phyloP scores from a whole-genome alignment of 2,113 vertebrate species.

The Thamnophis sirtalis region DNA sequence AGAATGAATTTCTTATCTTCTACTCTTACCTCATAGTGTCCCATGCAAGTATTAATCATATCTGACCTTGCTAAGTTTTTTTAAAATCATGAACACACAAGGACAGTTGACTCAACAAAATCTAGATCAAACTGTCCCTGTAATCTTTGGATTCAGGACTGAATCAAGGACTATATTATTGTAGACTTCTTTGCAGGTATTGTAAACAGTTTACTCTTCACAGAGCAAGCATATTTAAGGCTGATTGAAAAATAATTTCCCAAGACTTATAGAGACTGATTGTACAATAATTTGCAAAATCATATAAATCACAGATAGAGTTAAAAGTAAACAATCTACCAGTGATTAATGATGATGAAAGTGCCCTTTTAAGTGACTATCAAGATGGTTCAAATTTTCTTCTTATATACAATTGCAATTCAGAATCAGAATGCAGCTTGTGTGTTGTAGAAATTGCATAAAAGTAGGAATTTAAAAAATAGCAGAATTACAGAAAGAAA shows the following conservation, averaged over 20 bases:
- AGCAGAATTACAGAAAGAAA: not conserved
- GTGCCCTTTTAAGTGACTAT: not conserved
- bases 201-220: not conserved
- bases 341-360: not conserved
- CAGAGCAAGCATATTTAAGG: not conserved
- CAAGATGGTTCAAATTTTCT: not conserved
- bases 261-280: not conserved
- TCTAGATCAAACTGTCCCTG: not conserved
- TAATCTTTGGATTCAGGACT: not conserved
- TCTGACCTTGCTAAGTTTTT: not conserved
- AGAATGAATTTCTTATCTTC: not conserved
- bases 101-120: not conserved
- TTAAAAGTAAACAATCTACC: not conserved
- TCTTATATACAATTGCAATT: not conserved
- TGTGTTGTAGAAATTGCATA: not conserved
- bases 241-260: not conserved
- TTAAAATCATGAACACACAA: not conserved
- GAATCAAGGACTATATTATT: not conserved
- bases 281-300: not conserved
- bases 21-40: not conserved
- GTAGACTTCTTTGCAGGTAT: not conserved
- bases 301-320: not conserved
- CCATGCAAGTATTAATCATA: not conserved
- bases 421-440: not conserved
- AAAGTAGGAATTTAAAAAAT: not conserved